Conservation (phyloP, 2,113 vertebrate species). For the Pholis gunnellus region DNA sequence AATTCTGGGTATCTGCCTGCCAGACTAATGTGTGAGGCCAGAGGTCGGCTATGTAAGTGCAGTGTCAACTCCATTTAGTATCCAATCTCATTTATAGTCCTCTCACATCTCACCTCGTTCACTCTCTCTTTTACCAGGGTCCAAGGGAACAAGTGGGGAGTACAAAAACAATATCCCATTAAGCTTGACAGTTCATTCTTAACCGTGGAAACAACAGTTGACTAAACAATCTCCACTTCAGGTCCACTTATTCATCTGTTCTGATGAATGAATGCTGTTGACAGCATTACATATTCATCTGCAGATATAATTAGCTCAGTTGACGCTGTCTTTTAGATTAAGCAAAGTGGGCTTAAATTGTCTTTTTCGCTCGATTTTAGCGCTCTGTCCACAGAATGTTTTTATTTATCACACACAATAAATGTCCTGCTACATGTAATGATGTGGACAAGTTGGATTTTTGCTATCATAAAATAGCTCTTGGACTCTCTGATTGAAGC, state of each 20-base stretch:
- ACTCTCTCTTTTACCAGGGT: background rate
- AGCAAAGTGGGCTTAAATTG: background rate
- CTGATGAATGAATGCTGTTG: background rate
- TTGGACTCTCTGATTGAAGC: background rate
- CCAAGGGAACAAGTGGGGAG: background rate
- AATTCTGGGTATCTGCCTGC: constrained; percentile 19
- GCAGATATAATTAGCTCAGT: background rate
- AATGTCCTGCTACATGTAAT: background rate
- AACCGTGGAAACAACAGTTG: background rate
- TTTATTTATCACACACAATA: background rate
- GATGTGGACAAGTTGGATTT: background rate
- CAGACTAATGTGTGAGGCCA: constrained; percentile 35
- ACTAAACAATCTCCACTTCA: background rate
- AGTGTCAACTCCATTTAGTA: constrained; percentile 42
- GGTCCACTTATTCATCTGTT: background rate
- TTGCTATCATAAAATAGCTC: background rate
- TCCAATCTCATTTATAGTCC: constrained; percentile 40
- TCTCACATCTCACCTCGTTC: background rate
- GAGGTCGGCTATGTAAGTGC: constrained; percentile 35
- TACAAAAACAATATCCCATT: constrained; percentile 4
- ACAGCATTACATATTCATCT: background rate
- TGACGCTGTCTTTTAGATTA: background rate
- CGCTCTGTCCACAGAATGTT: background rate
- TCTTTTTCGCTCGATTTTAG: background rate
- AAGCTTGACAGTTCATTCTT: background rate